phyloP scores from a whole-genome alignment of 1,140 invertebrate species.

The Centruroides sculpturatus region DNA sequence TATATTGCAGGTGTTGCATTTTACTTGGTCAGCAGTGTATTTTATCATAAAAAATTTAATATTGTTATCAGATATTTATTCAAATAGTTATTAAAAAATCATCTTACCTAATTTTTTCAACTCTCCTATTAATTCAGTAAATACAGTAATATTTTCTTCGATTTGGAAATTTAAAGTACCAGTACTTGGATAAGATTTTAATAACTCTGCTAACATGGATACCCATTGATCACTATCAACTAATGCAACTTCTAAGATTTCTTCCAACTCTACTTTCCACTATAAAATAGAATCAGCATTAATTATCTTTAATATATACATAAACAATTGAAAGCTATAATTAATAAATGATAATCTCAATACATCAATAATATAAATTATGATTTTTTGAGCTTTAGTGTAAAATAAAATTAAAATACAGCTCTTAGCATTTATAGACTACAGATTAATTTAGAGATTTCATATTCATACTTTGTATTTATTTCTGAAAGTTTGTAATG shows the following conservation, averaged over 20 bases:
- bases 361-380: too few relatives aligned
- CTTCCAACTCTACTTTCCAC: conserved; percentile 85
- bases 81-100: background rate
- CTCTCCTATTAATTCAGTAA: conserved; percentile 77
- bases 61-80: background rate
- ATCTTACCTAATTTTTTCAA: conserved; percentile 52
- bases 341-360: too few relatives aligned
- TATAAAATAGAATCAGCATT: conserved; percentile 35
- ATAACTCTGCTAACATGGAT: conserved; percentile 85
- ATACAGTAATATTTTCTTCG: conserved; percentile 74
- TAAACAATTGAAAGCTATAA: too few relatives aligned
- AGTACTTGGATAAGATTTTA: conserved; percentile 76
- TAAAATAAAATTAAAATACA: too few relatives aligned
- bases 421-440: too few relatives aligned
- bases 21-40: too few relatives aligned
- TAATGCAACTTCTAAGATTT: conserved; percentile 79
- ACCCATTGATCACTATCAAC: conserved; percentile 83
- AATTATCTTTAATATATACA: background rate
- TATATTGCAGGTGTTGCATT: too few relatives aligned
- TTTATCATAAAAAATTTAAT: background rate
- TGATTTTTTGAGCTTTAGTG: too few relatives aligned
- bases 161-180: conserved; percentile 68
- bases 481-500: too few relatives aligned
- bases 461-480: too few relatives aligned
- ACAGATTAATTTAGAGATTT: too few relatives aligned